Conservation (phyloP, 2,797 vertebrate species). For the Lindbergichthys nudifrons region DNA sequence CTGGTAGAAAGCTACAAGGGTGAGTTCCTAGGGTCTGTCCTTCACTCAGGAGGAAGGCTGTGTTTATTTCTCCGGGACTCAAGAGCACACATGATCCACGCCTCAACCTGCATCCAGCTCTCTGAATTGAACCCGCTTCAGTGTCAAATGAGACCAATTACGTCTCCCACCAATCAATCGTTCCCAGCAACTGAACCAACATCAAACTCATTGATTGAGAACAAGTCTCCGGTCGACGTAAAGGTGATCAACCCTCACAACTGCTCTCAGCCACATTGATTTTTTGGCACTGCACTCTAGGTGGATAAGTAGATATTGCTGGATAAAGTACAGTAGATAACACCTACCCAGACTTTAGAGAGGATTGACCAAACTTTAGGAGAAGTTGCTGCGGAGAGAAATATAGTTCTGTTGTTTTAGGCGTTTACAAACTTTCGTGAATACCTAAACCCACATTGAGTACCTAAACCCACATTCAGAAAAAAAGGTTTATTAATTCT, state of each 20-base stretch:
- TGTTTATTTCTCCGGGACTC: conserved; percentile 53
- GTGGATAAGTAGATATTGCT: conserved; percentile 72
- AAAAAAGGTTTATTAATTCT: background rate
- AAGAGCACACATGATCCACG: conserved; percentile 67
- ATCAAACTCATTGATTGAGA: conserved; percentile 86
- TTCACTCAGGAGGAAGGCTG: conserved; percentile 54
- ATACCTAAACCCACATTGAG: too few relatives aligned
- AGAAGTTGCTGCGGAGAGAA: conserved; percentile 35
- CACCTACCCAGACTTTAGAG: conserved; percentile 24
- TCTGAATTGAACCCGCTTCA: conserved; percentile 67
- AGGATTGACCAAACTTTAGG: conserved; percentile 33
- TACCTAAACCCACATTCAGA: background rate
- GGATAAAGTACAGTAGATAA: conserved; percentile 70
- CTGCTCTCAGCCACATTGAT: conserved; percentile 80
- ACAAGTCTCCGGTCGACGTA: conserved; percentile 76
- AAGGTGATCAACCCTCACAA: conserved; percentile 84
- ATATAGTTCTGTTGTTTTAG: background rate
- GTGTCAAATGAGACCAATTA: conserved; percentile 86
- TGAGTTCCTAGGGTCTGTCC: conserved; percentile 23
- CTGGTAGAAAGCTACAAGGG: conserved; percentile 4
- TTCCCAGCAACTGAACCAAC: conserved; percentile 83
- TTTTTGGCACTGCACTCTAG: conserved; percentile 67
- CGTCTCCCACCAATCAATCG: conserved; percentile 81
- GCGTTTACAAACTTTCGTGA: too few relatives aligned
- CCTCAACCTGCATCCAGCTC: conserved; percentile 61